Evolutionary conservation across 2,888 invertebrate species (phyloP).

Genomic region (Eupithecia subumbrata): DNA sequence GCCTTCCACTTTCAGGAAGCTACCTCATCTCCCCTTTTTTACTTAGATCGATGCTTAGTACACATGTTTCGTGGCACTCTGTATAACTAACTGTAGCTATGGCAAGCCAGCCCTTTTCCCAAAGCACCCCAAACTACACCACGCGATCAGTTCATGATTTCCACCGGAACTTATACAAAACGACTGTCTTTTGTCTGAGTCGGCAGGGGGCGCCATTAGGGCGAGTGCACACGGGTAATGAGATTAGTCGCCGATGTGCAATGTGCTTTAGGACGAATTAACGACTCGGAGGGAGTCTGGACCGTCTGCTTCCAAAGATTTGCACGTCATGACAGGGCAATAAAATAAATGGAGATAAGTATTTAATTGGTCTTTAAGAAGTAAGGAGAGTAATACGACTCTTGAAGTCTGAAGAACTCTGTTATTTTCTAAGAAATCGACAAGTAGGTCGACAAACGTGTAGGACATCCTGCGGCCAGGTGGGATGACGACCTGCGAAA

Average conservation of each 20-base stretch:
- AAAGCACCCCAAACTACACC: constrained; percentile 10
- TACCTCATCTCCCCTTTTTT: no score
- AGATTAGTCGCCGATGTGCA: constrained; percentile 61
- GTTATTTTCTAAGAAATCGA: background rate
- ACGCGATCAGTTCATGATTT: constrained; percentile 27
- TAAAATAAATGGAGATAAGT: constrained; percentile 9
- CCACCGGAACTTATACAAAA: constrained; percentile 42
- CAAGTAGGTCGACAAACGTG: no score
- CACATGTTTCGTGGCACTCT: no score
- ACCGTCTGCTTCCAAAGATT: constrained; percentile 39
- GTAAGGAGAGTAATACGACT: background rate
- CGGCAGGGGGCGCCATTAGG: constrained; percentile 56
- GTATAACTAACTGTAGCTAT: background rate
- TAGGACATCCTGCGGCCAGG: no score
- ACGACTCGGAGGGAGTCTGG: constrained; percentile 48
- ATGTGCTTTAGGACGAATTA: constrained; percentile 57
- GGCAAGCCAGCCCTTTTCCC: background rate
- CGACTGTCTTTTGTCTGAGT: constrained; percentile 53
- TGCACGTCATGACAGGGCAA: constrained; percentile 15
- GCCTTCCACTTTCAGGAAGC: no score
- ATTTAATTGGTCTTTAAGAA: background rate
- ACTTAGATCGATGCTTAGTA: no score
- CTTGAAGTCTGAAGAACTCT: background rate
- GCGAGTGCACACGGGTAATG: constrained; percentile 62
- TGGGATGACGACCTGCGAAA: no score